Evolutionary conservation across 2,113 vertebrate genomes (phyloP).

Genomic region (Salvelinus sp.): DNA sequence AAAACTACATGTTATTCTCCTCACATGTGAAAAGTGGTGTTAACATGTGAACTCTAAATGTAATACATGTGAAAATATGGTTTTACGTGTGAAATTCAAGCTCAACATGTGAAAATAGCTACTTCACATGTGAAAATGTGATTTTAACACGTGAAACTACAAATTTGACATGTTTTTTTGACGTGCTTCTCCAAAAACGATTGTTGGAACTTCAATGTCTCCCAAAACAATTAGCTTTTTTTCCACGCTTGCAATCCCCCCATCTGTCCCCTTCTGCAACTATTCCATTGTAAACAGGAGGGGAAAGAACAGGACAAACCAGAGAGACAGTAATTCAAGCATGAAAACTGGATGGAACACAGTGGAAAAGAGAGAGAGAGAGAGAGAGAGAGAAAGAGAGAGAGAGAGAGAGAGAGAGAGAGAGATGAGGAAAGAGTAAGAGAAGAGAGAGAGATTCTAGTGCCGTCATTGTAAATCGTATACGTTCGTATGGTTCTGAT

Average conservation of each 20-base stretch:
- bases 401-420: slow-evolving; percentile 26
- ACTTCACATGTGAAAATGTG: too few species aligned
- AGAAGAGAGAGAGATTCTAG: background rate
- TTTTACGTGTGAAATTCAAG: too few species aligned
- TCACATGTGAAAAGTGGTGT: too few species aligned
- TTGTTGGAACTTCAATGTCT: slow-evolving; percentile 29
- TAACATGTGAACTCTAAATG: too few species aligned
- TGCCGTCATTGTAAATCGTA: background rate
- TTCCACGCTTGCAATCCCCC: slow-evolving; percentile 16
- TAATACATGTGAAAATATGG: too few species aligned
- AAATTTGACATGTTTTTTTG: too few species aligned
- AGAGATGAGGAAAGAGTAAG: too few species aligned
- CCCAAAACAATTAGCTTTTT: background rate
- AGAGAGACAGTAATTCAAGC: slow-evolving; percentile 46
- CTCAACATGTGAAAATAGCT: too few species aligned
- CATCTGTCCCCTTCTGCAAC: slow-evolving; percentile 22
- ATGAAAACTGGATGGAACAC: slow-evolving; percentile 30
- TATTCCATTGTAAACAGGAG: slow-evolving; percentile 27
- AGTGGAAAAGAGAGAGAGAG: background rate
- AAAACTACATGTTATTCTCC: too few species aligned
- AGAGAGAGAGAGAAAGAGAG: background rate
- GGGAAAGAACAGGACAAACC: slow-evolving; percentile 46
- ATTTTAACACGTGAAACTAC: too few species aligned
- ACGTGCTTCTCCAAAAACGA: too few species aligned
- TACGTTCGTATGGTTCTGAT: background rate